Evolutionary conservation across 1,140 invertebrate species (phyloP), one percentile per base, ranked within the genome.

Genomic region (Hycleus cichorii): DNA sequence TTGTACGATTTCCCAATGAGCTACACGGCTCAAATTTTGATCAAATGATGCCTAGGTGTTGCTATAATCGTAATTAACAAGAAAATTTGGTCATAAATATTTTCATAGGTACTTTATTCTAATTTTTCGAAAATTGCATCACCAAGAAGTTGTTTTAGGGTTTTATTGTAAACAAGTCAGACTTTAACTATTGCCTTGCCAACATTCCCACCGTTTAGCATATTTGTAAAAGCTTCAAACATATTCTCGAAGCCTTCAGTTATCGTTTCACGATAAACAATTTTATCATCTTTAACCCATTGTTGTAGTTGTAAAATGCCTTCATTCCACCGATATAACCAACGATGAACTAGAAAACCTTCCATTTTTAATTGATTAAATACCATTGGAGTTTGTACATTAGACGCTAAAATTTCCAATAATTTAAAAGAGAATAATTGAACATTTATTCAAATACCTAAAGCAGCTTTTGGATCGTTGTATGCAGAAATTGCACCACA

Each of bases 191-290:
- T 69, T 42, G 81, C 78, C 75, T 88, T 87, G 44, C 85, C 86
- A 26, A 69, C 76, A 72, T 85, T 87, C 46, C 77, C 76, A 27
- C 86, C 84, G 39, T 72, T 72, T 26, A 88, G 71, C 69, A 87
- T 78, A 25, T 78, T 79, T 32, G 80, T 73, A 62, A 88, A 80
- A 27, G 84, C 83, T 55, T 81, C 74, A 5, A 83, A 81, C 79
- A 85, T 83, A 60, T 85, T 85, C 60, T 86, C 83, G 72, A 88
- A 87, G 9, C 86, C 85, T 58, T 85, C 69, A 4, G 79, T 81
- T 0, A 83, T 61, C 49, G 83, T 83, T 70, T 87, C 85, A 64
- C 76, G 72, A 59, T 81, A 81, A 64, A 83, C 81, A 3, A 88
- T 51, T 76, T 83, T 84, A 11, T 83, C 84, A 75, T 86, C 79